These are phyloP conservation scores for Boleophthalmus pectinirostris DNA, from an alignment of 2,113 vertebrate species.

Conservation along the genomic window DNA sequence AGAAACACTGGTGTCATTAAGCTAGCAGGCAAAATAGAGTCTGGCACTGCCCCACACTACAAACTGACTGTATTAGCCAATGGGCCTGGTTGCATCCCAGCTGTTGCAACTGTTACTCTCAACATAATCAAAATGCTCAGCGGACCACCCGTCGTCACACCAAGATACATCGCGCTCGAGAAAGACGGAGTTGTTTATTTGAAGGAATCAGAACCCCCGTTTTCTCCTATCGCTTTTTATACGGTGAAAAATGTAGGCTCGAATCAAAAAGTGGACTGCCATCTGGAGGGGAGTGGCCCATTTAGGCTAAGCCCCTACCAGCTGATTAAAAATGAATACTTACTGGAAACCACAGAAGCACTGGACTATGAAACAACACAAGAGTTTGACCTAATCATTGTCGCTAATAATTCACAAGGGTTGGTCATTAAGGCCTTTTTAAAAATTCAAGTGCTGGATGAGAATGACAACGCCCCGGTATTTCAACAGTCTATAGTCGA, in stretches of 20 bases:
- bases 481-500: conserved; percentile 88
- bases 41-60: conserved; percentile 77
- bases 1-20: conserved; percentile 83
- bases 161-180: conserved; percentile 92
- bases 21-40: conserved; percentile 82
- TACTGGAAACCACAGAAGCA: conserved; percentile 88
- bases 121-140: conserved; percentile 83
- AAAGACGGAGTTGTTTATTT: conserved; percentile 86
- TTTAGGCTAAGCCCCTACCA: conserved; percentile 89
- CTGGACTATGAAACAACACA: conserved; percentile 90
- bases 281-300: conserved; percentile 87
- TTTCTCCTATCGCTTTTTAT: conserved; percentile 94
- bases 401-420: conserved; percentile 81
- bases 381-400: conserved; percentile 86
- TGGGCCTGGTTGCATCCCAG: conserved; percentile 92
- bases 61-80: conserved; percentile 89
- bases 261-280: conserved; percentile 83
- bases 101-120: conserved; percentile 84
- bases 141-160: conserved; percentile 85
- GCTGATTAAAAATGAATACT: conserved; percentile 87
- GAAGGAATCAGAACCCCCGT: conserved; percentile 88
- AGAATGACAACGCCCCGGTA: conserved; percentile 93
- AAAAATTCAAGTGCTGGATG: conserved; percentile 88
- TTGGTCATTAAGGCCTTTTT: conserved; percentile 82
- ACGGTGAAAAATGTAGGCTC: conserved; percentile 87